Conservation (phyloP, 2,113 vertebrate genomes). For the Loxodonta africana region DNA sequence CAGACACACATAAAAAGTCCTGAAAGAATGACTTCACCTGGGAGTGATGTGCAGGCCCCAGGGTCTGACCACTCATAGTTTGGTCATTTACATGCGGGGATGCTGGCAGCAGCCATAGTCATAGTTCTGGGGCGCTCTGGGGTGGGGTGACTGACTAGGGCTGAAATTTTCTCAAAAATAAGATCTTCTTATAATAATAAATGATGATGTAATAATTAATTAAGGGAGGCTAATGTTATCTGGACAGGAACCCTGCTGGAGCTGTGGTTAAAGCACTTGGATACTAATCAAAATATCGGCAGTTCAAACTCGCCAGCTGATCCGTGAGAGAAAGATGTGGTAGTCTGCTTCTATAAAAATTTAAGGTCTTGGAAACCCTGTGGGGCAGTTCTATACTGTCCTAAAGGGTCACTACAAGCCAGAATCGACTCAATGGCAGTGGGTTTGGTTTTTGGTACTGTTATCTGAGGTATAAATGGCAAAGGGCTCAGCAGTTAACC, state of each 20-base stretch:
- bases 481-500: background rate
- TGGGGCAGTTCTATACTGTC: background rate
- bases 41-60: background rate
- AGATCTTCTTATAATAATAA: background rate
- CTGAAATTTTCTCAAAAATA: constrained; percentile 22
- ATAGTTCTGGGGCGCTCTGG: background rate
- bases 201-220: background rate
- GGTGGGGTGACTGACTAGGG: background rate
- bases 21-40: background rate
- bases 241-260: background rate
- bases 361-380: background rate
- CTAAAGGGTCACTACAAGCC: background rate
- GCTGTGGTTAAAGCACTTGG: background rate
- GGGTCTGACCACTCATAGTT: background rate
- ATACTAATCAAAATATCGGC: background rate
- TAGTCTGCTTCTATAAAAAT: background rate
- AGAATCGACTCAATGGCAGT: background rate
- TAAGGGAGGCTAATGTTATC: background rate
- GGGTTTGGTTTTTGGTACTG: background rate
- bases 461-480: background rate
- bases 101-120: background rate
- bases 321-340: background rate
- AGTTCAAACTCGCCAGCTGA: background rate
- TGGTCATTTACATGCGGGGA: background rate
- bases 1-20: background rate